Evolutionary conservation across 1,140 invertebrate species (phyloP).

Genomic region (Heliothis subflexa): DNA sequence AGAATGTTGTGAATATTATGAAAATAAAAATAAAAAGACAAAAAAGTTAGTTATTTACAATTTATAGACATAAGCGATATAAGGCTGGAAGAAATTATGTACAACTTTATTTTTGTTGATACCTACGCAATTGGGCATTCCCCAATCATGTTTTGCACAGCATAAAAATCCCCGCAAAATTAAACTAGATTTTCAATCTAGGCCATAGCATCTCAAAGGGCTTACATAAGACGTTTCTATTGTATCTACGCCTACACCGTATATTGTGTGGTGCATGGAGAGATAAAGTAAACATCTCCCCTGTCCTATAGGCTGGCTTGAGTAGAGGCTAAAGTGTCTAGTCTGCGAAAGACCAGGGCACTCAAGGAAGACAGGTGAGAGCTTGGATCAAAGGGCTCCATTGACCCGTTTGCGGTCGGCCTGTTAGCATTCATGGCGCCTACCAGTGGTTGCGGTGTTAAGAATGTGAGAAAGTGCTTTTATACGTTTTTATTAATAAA

Average conservation of each 20-base stretch:
- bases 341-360: constrained; percentile 71
- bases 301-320: constrained; percentile 61
- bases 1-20: too few relatives aligned
- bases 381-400: constrained; percentile 78
- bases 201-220: constrained; percentile 17
- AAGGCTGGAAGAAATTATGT: not conserved
- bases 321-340: constrained; percentile 69
- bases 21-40: too few relatives aligned
- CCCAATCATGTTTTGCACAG: not conserved
- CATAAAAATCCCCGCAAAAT: constrained; percentile 3
- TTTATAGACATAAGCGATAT: not conserved
- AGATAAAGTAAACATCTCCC: constrained; percentile 67
- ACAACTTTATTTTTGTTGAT: not conserved
- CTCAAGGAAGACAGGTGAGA: constrained; percentile 73
- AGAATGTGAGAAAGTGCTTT: not conserved
- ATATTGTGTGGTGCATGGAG: constrained; percentile 40
- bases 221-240: constrained; percentile 36
- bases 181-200: constrained; percentile 26
- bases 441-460: constrained; percentile 42
- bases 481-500: not conserved
- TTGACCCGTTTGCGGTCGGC: constrained; percentile 76
- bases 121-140: not conserved
- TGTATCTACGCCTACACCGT: constrained; percentile 12
- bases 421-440: constrained; percentile 52
- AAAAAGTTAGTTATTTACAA: constrained; percentile 2